Base-by-base conservation (phyloP, 2,113 vertebrate species). In the Rafetus swinhoei region DNA sequence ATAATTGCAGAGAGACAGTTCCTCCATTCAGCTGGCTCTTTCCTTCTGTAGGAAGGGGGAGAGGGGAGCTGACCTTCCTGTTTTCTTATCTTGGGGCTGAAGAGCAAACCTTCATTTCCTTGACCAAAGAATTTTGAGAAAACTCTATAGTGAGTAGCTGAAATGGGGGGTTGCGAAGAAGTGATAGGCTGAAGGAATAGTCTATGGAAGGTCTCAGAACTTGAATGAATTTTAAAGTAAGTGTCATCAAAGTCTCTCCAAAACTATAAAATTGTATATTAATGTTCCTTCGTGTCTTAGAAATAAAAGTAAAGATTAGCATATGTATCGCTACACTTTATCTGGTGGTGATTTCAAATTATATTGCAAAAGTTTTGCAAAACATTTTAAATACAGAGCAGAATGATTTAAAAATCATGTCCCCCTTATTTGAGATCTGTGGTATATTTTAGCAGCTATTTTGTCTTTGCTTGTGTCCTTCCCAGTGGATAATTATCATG, bases 391-490 rank as follows among this genome's bases (percentile, higher is more conserved):
- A 9, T 24, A 79, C 39, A 79, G 92, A 65, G n/a, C 4, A 11
- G n/a, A 77, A 53, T 88, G 21, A 24, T 84, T 69, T 93, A 76
- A 62, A 69, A 93, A 82, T 86, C 32, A 59, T 79, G 32, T 93
- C 72, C 39, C 10, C 62, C 19, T 76, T 84, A 59, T 29, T 76
- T 24, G 29, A 45, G 13, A 5, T 57, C 22, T 57, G 35, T 10
- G 2, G 81, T 86, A 53, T 19, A 35, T 89, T 81, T 77, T 55
- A 6, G 18, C 19, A 14, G 65, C 2, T 56, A 3, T 85, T 80
- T 87, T 13, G 16, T 85, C 52, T 69, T 55, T 69, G 32, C 62
- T 69, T 69, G 11, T 52, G 53, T 60, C 35, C 52, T 84, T 82
- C 53, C 65, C 16, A 29, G 29, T 59, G 53, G 19, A 65, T 65